Evolutionary conservation across 2,797 vertebrate genomes (phyloP).

Genomic region (Betta splendens): DNA sequence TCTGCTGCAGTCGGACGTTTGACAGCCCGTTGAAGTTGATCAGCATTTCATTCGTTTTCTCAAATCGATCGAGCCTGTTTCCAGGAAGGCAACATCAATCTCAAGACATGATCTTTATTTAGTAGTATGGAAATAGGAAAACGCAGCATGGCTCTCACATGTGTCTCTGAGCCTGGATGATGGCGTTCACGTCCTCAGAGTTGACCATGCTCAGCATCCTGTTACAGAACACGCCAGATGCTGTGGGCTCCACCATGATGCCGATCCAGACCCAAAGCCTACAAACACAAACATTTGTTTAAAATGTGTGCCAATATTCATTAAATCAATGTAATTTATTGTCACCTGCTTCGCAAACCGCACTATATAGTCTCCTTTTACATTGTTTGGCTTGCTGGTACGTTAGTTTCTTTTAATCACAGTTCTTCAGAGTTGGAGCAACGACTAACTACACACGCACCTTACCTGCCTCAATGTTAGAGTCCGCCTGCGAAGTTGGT

Average conservation of each 20-base stretch:
- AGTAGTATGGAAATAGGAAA: not conserved
- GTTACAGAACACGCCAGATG: constrained; percentile 91
- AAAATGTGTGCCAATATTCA: not conserved
- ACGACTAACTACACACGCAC: not conserved
- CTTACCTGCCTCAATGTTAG: constrained; percentile 12
- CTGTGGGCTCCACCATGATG: constrained; percentile 86
- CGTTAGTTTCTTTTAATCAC: not conserved
- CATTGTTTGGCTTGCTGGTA: not conserved
- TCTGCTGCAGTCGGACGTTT: constrained; percentile 91
- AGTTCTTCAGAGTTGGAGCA: not conserved
- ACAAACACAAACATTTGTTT: constrained; percentile 5
- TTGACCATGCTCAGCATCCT: constrained; percentile 98
- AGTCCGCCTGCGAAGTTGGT: not conserved
- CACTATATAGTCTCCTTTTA: not conserved
- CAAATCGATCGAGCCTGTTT: constrained; percentile 94
- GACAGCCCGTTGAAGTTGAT: constrained; percentile 97
- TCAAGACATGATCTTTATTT: not conserved
- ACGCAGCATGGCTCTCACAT: constrained; percentile 84
- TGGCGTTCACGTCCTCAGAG: constrained; percentile 93
- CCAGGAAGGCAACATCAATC: constrained; percentile 11
- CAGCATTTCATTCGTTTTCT: constrained; percentile 99
- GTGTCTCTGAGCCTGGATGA: constrained; percentile 97
- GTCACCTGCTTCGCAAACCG: not conserved
- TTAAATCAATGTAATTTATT: not conserved
- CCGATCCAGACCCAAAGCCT: constrained; percentile 11